A percentile compares a stretch with the other conserved stretches of the same genome.
phyloP scores from a whole-genome alignment of 2,797 vertebrate species.

The Poeciliopsis paucimaculata region DNA sequence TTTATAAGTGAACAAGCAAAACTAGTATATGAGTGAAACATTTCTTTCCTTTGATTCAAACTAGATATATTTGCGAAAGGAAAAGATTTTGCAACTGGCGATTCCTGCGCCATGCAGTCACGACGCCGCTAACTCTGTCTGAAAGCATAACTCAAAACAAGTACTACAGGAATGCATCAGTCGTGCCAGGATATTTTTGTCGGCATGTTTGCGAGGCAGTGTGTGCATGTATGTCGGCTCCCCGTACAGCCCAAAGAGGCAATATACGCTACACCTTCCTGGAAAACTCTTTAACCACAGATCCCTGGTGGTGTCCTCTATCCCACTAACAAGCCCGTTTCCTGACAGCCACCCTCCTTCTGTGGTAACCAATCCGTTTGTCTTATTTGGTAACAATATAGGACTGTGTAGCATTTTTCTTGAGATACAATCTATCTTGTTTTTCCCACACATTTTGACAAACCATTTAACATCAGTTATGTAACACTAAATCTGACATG shows the following conservation, averaged over 20 bases:
- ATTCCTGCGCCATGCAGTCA: background rate
- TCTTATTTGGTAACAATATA: slow-evolving; percentile 10
- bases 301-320: slow-evolving; percentile 13
- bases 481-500: slow-evolving; percentile 34
- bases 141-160: background rate
- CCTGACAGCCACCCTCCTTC: slow-evolving; percentile 15
- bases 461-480: slow-evolving; percentile 24
- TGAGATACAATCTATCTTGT: slow-evolving; percentile 21
- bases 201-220: background rate
- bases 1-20: background rate
- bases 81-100: background rate
- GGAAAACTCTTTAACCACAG: slow-evolving; percentile 7
- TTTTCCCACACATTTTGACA: slow-evolving; percentile 34
- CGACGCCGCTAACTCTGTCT: background rate
- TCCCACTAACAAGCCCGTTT: slow-evolving; percentile 19
- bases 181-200: background rate
- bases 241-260: slow-evolving; percentile 16
- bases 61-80: background rate
- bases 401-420: slow-evolving; percentile 34
- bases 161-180: background rate
- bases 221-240: background rate
- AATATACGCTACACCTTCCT: slow-evolving; percentile 7
- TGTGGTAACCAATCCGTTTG: slow-evolving; percentile 24
- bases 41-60: background rate
- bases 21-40: background rate